Base-by-base conservation (phyloP, 2,888 invertebrate genomes). In the Chloroclysta siterata region DNA sequence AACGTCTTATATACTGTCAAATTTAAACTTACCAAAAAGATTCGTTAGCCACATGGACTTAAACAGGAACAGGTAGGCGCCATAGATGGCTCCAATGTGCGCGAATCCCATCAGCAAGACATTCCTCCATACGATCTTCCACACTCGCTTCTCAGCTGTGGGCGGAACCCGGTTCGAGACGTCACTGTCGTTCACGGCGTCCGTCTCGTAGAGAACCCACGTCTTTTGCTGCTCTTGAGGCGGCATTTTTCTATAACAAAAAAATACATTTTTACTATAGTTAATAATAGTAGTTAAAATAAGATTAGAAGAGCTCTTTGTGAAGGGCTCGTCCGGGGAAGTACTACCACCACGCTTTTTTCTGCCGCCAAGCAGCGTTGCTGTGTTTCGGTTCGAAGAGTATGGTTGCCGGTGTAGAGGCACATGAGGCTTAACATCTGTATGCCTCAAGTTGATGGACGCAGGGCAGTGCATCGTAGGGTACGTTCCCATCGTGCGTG, bases 61-160 rank as follows among this genome's bases (percentile, higher is more conserved):
- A n/a, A 95, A 94, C 13, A 97, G 81, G 79, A 95, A 92, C 5
- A 97, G 90, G 82, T 95, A 97, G 0, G 95, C 82, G 39, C 97
- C 97, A 75, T 97, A 97, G 0, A 97, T 70, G 0, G 95, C 96
- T 0, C 94, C 95, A 42, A 94, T 36, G 79, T 98, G 97, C 55
- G 97, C 93, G 66, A 95, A 94, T 0, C 87, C 86, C 81, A 97
- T 97, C 1, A 96, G 89, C 0, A 95, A 88, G 17, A 97, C 96
- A 78, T 97, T 98, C 71, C 96, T 94, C 97, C 97, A 98, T 0
- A 98, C 97, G 44, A 97, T 90, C 73, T 94, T 83, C 70, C 94
- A 77, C 75, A 93, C 90, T 58, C 95, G 89, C 69, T 94, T 93
- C 57, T 95, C 94, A 0, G 95, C 94, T 4, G 85, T 82, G 0